These are phyloP conservation scores for Myodes glareolus DNA, from an alignment of 2,113 vertebrate genomes.

Conservation along the genomic window DNA sequence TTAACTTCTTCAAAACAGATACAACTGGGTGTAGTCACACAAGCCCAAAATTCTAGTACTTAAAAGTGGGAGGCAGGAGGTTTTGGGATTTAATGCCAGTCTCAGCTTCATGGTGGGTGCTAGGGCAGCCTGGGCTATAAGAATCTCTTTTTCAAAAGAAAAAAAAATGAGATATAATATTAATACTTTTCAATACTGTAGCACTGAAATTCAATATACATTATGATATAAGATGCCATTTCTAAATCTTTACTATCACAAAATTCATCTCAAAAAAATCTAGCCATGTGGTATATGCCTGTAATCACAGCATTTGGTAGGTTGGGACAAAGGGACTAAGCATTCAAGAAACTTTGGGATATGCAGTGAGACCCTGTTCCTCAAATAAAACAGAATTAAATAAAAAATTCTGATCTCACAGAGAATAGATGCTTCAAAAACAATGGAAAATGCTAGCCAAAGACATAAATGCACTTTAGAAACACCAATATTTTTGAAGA, in stretches of 20 bases:
- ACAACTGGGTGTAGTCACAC: neutral
- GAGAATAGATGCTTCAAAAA: conserved; percentile 44
- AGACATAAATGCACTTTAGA: conserved; percentile 32
- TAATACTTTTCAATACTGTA: neutral
- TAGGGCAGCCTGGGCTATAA: neutral
- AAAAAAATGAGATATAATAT: neutral
- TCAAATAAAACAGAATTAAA: neutral
- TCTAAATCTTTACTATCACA: conserved; percentile 34
- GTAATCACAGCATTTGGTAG: neutral
- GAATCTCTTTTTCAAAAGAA: neutral
- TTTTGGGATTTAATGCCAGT: neutral
- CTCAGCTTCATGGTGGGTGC: neutral
- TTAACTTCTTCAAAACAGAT: neutral
- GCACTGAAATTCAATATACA: neutral
- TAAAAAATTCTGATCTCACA: neutral
- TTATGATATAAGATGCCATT: neutral
- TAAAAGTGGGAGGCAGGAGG: neutral
- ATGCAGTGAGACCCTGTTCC: neutral
- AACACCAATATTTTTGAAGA: conserved; percentile 1
- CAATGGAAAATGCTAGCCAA: neutral
- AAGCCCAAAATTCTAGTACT: neutral
- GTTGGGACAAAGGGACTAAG: neutral
- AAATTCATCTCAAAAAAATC: conserved; percentile 14
- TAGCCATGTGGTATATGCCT: neutral
- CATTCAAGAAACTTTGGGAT: neutral